Conservation (phyloP, 92 coral and sea anemone genomes). For the Nematostella vectensis region DNA sequence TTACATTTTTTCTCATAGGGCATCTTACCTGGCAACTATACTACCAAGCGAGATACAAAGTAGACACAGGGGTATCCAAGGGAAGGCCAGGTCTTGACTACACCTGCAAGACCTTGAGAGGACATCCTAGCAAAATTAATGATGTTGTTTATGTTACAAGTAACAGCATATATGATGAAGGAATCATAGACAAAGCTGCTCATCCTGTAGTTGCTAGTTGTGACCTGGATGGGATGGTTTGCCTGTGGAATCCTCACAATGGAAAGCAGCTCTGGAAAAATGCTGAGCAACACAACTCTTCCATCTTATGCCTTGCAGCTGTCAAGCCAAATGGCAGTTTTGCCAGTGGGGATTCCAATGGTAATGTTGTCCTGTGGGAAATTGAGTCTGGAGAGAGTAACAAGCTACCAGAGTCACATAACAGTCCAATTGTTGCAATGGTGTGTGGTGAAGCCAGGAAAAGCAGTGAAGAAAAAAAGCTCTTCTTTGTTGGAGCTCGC, state of each 20-base stretch:
- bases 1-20: no score
- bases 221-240: conserved; percentile 54
- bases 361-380: conserved; percentile 59
- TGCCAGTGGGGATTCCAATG: conserved; percentile 70
- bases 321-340: conserved; percentile 33
- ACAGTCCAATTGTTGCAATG: conserved; percentile 38
- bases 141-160: conserved; percentile 54
- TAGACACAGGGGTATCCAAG: conserved; percentile 63
- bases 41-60: conserved; percentile 42
- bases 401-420: conserved; percentile 40
- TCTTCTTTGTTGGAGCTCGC: conserved; percentile 47
- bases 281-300: conserved; percentile 31
- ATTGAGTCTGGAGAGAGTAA: conserved; percentile 36
- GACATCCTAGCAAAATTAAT: conserved; percentile 51
- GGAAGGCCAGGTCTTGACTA: conserved; percentile 75
- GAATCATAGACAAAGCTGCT: conserved; percentile 45
- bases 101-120: conserved; percentile 62
- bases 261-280: conserved; percentile 60
- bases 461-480: conserved; percentile 9
- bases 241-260: conserved; percentile 60
- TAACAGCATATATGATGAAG: conserved; percentile 59
- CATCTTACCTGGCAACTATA: conserved; percentile 76
- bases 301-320: conserved; percentile 50
- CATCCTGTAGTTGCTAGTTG: conserved; percentile 63
- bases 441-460: conserved; percentile 16